Base-by-base conservation (phyloP, 2,888 invertebrate species). In the Amphipyra berbera region DNA sequence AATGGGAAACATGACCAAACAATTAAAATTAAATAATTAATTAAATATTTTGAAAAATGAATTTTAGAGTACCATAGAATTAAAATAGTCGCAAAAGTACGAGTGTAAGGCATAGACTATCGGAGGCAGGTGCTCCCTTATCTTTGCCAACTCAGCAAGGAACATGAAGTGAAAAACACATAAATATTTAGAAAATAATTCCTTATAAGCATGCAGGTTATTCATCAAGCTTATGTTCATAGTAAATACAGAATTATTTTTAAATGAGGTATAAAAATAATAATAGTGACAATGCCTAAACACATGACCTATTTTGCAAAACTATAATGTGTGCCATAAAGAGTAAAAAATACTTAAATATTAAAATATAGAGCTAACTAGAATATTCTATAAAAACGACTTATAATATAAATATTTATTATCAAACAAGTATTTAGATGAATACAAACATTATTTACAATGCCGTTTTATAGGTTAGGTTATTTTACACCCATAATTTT, bases 261-360 rank as follows among this genome's bases (percentile, higher is more conserved):
- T 30, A 7, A 30, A 38, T 38, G 21, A 21, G 21, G 21, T 21
- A 21, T 21, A 21, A 21, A 21, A 21, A 21, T 21, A 21, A 21
- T 21, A 21, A n/a, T 38, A 38, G 5, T 38, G 12, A 38, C 5
- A n/a, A 38, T 38, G 38, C 6, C 3, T 12, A 30, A 50, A 38
- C 46, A 64, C 27, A 46, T 63, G 49, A 14, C 38, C 41, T 38
- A 47, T 55, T 55, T 71, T 5, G 42, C 1, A 3, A 38, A 12
- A 2, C 10, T 35, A 12, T 14, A 27, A 37, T 38, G n/a, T 38
- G 21, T 0, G 7, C 7, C 42, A 27, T 4, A 33, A 6, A 13
- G 21, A 27, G 12, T n/a, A 21, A 44, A 54, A 27, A 41, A 8
- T 12, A 2, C 1, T 40, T 15, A 45, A 40, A 6, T 30, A 30